A percentile compares a stretch with the other conserved stretches of the same genome.
Conservation (phyloP, 1,140 invertebrate species). For the Drosophila orena region DNA sequence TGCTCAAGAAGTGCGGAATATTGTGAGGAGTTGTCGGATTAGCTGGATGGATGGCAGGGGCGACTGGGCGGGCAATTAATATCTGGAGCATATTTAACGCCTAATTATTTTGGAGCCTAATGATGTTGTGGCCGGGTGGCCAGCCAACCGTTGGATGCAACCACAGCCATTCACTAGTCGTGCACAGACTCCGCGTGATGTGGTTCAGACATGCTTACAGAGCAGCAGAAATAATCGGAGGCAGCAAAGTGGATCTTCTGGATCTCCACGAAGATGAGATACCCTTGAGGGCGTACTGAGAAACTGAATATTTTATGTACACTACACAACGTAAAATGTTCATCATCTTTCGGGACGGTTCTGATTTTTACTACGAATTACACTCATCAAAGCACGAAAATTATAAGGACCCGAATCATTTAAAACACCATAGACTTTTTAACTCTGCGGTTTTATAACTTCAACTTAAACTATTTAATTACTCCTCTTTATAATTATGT, state of each 20-base stretch:
- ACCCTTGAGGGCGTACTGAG: slow-evolving; percentile 14
- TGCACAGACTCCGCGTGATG: slow-evolving; percentile 69
- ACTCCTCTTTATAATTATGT: neutral
- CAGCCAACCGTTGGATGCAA: slow-evolving; percentile 71
- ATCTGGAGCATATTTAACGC: slow-evolving; percentile 82
- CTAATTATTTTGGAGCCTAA: slow-evolving; percentile 73
- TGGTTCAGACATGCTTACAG: slow-evolving; percentile 45
- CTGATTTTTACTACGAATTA: neutral
- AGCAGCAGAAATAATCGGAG: slow-evolving; percentile 35
- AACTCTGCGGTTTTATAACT: neutral
- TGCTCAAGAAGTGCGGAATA: slow-evolving; percentile 84
- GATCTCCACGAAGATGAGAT: slow-evolving; percentile 16
- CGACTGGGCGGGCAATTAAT: slow-evolving; percentile 57
- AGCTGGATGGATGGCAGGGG: slow-evolving; percentile 17
- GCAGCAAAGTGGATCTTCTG: slow-evolving; percentile 29
- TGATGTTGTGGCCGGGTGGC: slow-evolving; percentile 67
- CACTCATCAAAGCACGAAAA: neutral
- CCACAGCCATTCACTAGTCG: slow-evolving; percentile 70
- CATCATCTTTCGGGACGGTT: too few relatives aligned
- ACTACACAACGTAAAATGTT: neutral
- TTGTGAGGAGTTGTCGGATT: slow-evolving; percentile 58
- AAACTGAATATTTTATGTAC: neutral
- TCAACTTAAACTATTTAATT: neutral
- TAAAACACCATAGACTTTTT: too few relatives aligned
- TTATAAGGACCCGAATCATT: too few relatives aligned